Conservation (phyloP, 2,113 vertebrate species). For the Vireo altiloquus region DNA sequence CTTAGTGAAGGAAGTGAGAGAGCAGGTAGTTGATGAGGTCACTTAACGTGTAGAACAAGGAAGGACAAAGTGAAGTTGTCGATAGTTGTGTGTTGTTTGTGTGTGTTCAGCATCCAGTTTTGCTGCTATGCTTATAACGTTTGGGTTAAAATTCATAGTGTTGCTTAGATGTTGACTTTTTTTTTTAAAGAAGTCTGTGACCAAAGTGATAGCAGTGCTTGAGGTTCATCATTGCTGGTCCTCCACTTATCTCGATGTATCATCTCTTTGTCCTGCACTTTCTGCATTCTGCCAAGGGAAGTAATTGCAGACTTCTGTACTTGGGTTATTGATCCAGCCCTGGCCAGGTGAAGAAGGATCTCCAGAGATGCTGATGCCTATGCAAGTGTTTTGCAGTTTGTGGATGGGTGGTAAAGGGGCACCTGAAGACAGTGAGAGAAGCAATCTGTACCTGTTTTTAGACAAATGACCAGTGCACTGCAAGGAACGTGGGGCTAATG, state of each 20-base stretch:
- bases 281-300: not conserved
- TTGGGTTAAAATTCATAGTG: not conserved
- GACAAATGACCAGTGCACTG: not conserved
- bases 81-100: not conserved
- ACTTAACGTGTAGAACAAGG: not conserved
- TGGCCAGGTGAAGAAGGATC: not conserved
- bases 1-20: not conserved
- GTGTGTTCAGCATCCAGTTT: not conserved
- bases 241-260: not conserved
- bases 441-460: not conserved
- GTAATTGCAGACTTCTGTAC: not conserved
- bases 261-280: not conserved
- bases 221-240: not conserved
- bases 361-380: not conserved
- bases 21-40: not conserved
- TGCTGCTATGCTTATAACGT: not conserved
- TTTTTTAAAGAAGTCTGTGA: not conserved
- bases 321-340: not conserved
- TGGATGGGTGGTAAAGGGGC: not conserved
- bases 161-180: not conserved
- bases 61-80: not conserved
- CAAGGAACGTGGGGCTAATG: not conserved
- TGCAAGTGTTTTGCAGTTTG: not conserved
- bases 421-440: not conserved
- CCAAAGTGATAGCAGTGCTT: not conserved